A percentile compares a stretch with the other conserved stretches of the same genome.
Conservation (phyloP, 2,797 vertebrate genomes). For the Cygnus olor region DNA sequence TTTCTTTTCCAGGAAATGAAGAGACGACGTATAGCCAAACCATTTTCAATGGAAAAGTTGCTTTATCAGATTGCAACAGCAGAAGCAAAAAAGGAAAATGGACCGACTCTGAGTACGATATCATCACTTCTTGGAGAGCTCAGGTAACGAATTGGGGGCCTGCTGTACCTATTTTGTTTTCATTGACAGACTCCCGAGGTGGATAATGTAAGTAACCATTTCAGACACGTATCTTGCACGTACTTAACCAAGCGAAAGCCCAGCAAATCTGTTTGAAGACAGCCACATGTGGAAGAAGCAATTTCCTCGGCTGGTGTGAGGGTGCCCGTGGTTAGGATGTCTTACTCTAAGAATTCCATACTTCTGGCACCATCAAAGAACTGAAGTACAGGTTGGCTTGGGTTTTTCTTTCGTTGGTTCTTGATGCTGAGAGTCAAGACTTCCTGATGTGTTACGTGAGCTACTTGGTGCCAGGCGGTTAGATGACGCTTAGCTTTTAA, state of each 20-base stretch:
- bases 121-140: slow-evolving; percentile 97
- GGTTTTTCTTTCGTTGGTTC: neutral
- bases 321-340: neutral
- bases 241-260: neutral
- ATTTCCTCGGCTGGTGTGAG: neutral
- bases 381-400: neutral
- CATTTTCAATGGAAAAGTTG: slow-evolving; percentile 99
- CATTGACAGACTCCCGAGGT: slow-evolving; percentile 26
- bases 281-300: neutral
- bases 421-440: neutral
- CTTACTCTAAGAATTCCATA: neutral
- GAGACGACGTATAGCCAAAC: slow-evolving; percentile 94
- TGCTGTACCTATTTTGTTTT: slow-evolving; percentile 16
- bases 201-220: slow-evolving; percentile 19
- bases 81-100: slow-evolving; percentile 96
- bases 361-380: neutral
- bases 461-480: neutral
- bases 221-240: neutral
- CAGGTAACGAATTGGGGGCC: slow-evolving; percentile 82
- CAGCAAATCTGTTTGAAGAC: neutral
- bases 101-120: slow-evolving; percentile 93
- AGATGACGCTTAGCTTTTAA: neutral
- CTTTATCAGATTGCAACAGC: slow-evolving; percentile 98
- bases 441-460: neutral
- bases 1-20: slow-evolving; percentile 90